Evolutionary conservation across 2,113 vertebrate genomes (phyloP).

Genomic region (Myiagra hebetior): DNA sequence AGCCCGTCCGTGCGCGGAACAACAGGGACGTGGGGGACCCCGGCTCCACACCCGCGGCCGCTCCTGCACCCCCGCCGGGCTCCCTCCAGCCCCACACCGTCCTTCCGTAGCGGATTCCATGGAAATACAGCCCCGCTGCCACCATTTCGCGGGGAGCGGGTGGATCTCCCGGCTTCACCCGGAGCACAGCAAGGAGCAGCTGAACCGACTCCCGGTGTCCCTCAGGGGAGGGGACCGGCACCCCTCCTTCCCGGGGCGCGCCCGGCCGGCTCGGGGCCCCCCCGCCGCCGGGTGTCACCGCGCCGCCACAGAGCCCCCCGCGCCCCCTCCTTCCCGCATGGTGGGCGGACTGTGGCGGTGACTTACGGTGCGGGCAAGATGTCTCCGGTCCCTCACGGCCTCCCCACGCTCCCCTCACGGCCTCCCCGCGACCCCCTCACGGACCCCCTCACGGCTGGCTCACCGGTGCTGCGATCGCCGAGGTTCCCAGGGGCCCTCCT

Average conservation of each 20-base stretch:
- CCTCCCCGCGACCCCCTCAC: background rate
- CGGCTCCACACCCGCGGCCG: background rate
- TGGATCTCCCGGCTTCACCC: background rate
- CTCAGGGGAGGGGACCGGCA: too few relatives aligned
- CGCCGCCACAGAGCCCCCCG: background rate
- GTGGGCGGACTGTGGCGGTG: background rate
- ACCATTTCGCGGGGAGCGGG: background rate
- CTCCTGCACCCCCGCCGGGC: background rate
- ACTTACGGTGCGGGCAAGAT: background rate
- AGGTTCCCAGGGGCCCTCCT: background rate
- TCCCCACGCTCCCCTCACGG: fast-evolving
- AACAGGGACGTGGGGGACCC: background rate
- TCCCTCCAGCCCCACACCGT: background rate
- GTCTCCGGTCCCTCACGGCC: background rate
- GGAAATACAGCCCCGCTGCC: background rate
- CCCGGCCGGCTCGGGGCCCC: background rate
- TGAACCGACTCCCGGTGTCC: background rate
- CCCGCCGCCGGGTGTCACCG: background rate
- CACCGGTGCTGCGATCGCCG: background rate
- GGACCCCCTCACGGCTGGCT: background rate
- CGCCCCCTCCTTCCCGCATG: background rate
- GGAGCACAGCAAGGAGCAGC: background rate
- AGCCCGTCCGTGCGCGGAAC: background rate
- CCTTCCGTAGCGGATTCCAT: background rate
- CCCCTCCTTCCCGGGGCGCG: background rate